Evolutionary conservation across 2,113 vertebrate species (phyloP), one percentile per base, ranked within the genome.

Genomic region (Pachyramphus minor): DNA sequence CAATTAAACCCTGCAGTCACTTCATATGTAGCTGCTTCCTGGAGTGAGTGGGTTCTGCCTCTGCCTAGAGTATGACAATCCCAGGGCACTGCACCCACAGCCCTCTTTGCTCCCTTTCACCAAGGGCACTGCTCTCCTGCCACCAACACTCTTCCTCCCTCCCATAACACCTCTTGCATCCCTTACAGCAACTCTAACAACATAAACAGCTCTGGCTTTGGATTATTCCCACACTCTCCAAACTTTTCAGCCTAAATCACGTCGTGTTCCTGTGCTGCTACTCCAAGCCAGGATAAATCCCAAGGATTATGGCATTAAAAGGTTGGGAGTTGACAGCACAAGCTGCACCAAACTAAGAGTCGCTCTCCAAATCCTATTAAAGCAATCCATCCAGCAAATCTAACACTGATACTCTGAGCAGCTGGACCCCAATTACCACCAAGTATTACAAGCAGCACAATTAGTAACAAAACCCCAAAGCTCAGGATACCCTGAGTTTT

Each of bases 311-410:
- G 9, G 45, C 87, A 90, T 90, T 84, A 89, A 87, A 81, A 77
- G 77, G 76, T 9, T 93, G 76, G 58, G 79, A 90, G 89, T 84
- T 81, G 91, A 84, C 79, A 92, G 87, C 58, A 71, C 20, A 75
- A 64, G 76, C 73, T 71, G 92, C 31, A 87, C 47, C 1, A 10
- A 10, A 90, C 74, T 62, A 95, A 82, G 49, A 84, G 90, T 53
- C 62, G 42, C 55, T 80, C 79, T 85, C 69, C 76, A 95, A 95
- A 96, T 95, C 90, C 89, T 59, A 87, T 95, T 90, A 94, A 94
- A 92, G 87, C 69, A 74, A 42, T 73, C 92, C 93, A 87, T n/a
- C 66, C 84, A 75, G 41, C 64, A 90, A 88, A 92, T 78, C 79
- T 89, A 96, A 60, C 59, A 50, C 58, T 49, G 90, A 87, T 49